Evolutionary conservation across 1,140 invertebrate species (phyloP).

Genomic region (Scylla paramamosain): DNA sequence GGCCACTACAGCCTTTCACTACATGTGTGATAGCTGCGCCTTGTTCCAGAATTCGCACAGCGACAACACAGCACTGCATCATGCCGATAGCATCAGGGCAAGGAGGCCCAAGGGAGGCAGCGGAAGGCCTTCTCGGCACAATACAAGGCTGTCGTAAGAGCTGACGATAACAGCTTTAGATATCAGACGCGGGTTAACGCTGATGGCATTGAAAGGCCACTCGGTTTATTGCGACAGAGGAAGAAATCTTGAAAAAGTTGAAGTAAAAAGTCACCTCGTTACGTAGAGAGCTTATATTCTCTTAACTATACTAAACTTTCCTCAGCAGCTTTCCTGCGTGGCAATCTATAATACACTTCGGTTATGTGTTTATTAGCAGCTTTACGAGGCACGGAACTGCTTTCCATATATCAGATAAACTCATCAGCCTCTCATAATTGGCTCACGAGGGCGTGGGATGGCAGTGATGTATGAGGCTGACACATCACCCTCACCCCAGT

Average conservation of each 20-base stretch:
- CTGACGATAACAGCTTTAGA: slow-evolving; percentile 14
- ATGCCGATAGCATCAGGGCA: neutral
- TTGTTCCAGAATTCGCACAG: neutral
- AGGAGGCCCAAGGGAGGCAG: neutral
- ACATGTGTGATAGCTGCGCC: too few species aligned
- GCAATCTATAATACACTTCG: neutral
- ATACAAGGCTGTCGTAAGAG: neutral
- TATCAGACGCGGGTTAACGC: neutral
- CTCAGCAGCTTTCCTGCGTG: neutral
- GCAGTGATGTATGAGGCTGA: neutral
- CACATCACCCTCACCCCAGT: neutral
- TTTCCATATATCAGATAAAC: neutral
- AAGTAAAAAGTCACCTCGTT: neutral
- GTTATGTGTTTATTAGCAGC: too few species aligned
- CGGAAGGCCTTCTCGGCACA: neutral
- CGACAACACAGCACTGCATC: neutral
- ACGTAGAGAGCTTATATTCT: neutral
- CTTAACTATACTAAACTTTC: neutral
- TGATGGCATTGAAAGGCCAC: neutral
- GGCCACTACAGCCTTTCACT: too few species aligned
- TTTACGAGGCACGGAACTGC: neutral
- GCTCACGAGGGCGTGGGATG: neutral
- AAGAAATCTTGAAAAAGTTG: neutral
- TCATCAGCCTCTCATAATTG: neutral
- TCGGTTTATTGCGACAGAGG: neutral